A percentile compares a stretch with the other conserved stretches of the same genome.
These are phyloP conservation scores for Argopecten irradians DNA, from an alignment of 1,140 invertebrate genomes.

Conservation along the genomic window DNA sequence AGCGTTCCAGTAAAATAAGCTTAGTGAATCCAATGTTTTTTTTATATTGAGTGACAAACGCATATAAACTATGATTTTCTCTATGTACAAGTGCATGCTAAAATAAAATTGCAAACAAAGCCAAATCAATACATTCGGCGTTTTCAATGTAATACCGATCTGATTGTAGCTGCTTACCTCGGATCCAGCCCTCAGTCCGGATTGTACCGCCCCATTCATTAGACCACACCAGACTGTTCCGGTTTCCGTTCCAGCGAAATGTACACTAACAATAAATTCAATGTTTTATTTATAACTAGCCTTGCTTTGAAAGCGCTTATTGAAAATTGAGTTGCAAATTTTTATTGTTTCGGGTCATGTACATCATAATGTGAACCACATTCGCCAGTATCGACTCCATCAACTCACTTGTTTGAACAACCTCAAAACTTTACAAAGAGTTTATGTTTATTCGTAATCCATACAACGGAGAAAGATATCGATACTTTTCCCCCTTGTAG, in stretches of 20 bases:
- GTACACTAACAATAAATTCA: neutral
- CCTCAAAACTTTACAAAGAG: neutral
- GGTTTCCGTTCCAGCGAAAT: constrained; percentile 4
- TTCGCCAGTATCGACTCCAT: neutral
- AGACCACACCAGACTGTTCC: neutral
- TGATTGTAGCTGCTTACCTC: neutral
- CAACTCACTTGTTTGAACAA: neutral
- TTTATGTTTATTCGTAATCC: too few species aligned
- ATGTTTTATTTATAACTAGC: neutral
- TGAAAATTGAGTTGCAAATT: too few species aligned
- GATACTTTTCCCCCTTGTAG: too few species aligned
- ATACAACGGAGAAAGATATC: too few species aligned
- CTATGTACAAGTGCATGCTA: too few species aligned
- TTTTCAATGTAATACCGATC: too few species aligned
- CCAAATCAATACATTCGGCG: too few species aligned
- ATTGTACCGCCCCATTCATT: neutral
- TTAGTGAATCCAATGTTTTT: too few species aligned
- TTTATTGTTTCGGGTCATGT: neutral
- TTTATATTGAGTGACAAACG: too few species aligned
- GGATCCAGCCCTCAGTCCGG: neutral
- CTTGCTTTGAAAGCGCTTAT: neutral
- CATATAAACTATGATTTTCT: too few species aligned
- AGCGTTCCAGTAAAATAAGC: too few species aligned
- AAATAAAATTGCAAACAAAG: too few species aligned
- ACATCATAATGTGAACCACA: neutral